phyloP scores from a whole-genome alignment of 2,888 invertebrate genomes.

The Eledone cirrhosa region DNA sequence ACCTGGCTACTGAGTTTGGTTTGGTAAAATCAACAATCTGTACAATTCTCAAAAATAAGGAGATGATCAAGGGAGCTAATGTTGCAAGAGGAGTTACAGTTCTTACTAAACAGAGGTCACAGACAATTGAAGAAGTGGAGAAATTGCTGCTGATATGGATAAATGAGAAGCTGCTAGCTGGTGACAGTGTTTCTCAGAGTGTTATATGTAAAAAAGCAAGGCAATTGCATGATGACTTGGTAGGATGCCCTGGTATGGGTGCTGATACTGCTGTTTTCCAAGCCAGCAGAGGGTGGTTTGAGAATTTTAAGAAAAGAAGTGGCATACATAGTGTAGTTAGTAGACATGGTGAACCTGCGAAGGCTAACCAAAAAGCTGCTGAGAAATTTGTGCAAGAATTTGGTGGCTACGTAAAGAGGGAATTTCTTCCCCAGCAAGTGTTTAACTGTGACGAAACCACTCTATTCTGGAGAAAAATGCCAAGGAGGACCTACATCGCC shows the following conservation, averaged over 20 bases:
- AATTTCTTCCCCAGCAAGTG: not conserved
- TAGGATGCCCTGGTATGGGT: not conserved
- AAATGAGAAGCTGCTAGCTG: not conserved
- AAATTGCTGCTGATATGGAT: not conserved
- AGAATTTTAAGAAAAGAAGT: too few relatives aligned
- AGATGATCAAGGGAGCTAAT: not conserved
- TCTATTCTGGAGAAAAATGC: slow-evolving; percentile 4
- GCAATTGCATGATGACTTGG: not conserved
- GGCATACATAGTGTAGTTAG: not conserved
- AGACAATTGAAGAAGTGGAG: not conserved
- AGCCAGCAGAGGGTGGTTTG: too few relatives aligned
- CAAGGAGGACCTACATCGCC: not conserved
- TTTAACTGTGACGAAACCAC: not conserved
- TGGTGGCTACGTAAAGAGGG: not conserved
- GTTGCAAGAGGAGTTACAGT: not conserved
- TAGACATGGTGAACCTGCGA: not conserved
- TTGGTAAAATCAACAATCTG: not conserved
- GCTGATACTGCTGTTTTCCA: too few relatives aligned
- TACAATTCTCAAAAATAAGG: not conserved
- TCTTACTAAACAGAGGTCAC: not conserved
- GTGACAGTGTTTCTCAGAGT: slow-evolving; percentile 8
- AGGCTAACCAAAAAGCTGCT: not conserved
- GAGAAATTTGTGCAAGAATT: not conserved
- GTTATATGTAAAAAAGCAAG: slow-evolving; percentile 4
- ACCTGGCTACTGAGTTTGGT: not conserved